Base-by-base conservation (phyloP, 2,113 vertebrate species). In the Apistogramma diplotaenia region DNA sequence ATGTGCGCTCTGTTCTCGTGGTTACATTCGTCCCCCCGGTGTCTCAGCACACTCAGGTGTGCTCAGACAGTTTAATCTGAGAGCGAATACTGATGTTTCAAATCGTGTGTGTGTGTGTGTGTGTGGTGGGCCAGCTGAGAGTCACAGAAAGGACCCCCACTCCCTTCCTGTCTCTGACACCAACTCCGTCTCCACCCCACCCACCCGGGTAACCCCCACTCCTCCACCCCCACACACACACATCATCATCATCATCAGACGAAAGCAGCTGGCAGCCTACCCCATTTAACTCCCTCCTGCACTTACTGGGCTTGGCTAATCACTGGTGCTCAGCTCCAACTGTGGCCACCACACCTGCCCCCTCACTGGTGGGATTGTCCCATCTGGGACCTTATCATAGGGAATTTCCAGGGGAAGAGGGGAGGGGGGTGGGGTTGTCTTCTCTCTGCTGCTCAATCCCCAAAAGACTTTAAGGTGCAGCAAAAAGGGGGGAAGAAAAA, bases 321-420 rank as follows among this genome's bases (percentile, higher is more conserved):
- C 97, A 96, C 94, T 97, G 95, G 92, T 96, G 95, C 94, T 96
- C 94, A 96, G 96, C 93, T 95, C 92, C 91, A 90, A 94, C 93
- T 89, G 83, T 89, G 87, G 82, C 94, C 91, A 89, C 95, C 96
- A 97, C 93, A 94, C 96, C 97, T 97, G 97, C 97, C 94, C 94
- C 89, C 85, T 87, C 56, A 82, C 90, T 95, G 95, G 96, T 95
- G 94, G 95, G 94, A 95, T 95, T 91, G 94, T 95, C 95, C 96
- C 96, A 97, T 97, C 96, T 98, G 96, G 96, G 94, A 96, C 94
- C 94, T 93, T 76, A 95, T 95, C 95, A 94, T 93, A 87, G 72
- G 90, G 90, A 89, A 91, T 94, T 82, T 85, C 89, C 4, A 74
- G 33, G 31, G 56, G n/a, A 1, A 8, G 49, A 1, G 90, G 90